Evolutionary conservation across 2,797 vertebrate genomes (phyloP).

Genomic region (Triplophysa bombifrons): DNA sequence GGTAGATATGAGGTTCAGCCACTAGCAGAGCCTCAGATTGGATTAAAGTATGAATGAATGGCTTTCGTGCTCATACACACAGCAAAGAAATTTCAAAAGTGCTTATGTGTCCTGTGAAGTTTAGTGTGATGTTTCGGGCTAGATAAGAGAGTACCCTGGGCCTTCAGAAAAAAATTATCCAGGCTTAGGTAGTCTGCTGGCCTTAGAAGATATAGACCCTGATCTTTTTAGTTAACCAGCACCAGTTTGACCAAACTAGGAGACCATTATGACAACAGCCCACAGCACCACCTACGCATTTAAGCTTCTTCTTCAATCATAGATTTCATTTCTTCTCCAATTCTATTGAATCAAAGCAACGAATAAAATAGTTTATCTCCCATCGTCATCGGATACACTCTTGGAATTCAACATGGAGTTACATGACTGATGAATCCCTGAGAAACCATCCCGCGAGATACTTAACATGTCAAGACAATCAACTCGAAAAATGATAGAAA

Average conservation of each 20-base stretch:
- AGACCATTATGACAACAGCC: conserved; percentile 1
- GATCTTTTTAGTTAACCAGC: neutral
- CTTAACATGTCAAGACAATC: conserved; percentile 11
- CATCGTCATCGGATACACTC: neutral
- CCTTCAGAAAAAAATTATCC: too few relatives aligned
- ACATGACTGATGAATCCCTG: neutral
- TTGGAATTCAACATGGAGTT: neutral
- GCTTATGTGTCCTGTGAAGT: neutral
- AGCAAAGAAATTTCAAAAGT: neutral
- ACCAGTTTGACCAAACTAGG: neutral
- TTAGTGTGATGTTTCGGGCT: neutral
- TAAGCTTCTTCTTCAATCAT: neutral
- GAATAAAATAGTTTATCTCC: neutral
- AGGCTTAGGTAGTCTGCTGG: neutral
- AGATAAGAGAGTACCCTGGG: neutral
- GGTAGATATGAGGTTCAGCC: neutral
- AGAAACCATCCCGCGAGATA: neutral
- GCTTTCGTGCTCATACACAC: neutral
- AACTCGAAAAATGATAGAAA: neutral
- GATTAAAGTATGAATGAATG: neutral
- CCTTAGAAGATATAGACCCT: too few relatives aligned
- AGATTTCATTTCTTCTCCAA: neutral
- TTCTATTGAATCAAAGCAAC: neutral
- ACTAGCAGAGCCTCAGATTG: neutral
- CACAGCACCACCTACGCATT: neutral